These are phyloP conservation scores for Labroides dimidiatus DNA, from an alignment of 2,797 vertebrate species.

Conservation along the genomic window DNA sequence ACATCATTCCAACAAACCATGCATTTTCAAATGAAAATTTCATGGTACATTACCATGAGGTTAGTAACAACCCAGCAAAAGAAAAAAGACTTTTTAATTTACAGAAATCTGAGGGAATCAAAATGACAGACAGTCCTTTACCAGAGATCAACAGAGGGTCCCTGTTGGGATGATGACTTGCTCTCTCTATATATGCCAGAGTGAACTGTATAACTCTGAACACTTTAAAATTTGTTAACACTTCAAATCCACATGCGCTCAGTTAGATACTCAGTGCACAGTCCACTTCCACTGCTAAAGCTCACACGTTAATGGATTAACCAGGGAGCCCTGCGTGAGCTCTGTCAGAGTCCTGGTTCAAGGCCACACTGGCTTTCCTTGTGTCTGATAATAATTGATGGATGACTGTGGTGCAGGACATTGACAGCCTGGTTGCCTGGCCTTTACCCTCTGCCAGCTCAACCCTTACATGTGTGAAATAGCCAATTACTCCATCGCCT, in stretches of 20 bases:
- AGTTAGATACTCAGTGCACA: slow-evolving; percentile 23
- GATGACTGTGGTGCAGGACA: slow-evolving; percentile 86
- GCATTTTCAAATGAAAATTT: no score
- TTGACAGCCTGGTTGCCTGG: slow-evolving; percentile 93
- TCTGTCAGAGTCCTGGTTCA: slow-evolving; percentile 85
- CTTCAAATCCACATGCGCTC: slow-evolving; percentile 12
- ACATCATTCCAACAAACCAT: no score
- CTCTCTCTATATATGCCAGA: slow-evolving; percentile 3
- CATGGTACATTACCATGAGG: neutral
- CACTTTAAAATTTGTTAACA: slow-evolving; percentile 24
- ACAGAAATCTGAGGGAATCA: neutral
- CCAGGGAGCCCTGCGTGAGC: slow-evolving; percentile 75
- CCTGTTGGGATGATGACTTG: slow-evolving; percentile 44
- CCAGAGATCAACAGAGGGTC: slow-evolving; percentile 51
- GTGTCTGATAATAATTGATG: slow-evolving; percentile 97
- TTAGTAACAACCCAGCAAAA: neutral
- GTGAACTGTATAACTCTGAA: slow-evolving; percentile 14
- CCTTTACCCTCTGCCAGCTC: slow-evolving; percentile 96
- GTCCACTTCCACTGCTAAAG: slow-evolving; percentile 35
- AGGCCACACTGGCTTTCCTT: slow-evolving; percentile 84
- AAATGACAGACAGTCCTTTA: slow-evolving; percentile 14
- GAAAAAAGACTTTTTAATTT: slow-evolving; percentile 1
- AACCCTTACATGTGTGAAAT: slow-evolving; percentile 98
- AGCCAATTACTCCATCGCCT: slow-evolving; percentile 95
- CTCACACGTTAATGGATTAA: slow-evolving; percentile 78